A percentile compares a stretch with the other conserved stretches of the same genome.
Evolutionary conservation across 2,113 vertebrate genomes (phyloP).

Genomic region (Salminus brasiliensis): DNA sequence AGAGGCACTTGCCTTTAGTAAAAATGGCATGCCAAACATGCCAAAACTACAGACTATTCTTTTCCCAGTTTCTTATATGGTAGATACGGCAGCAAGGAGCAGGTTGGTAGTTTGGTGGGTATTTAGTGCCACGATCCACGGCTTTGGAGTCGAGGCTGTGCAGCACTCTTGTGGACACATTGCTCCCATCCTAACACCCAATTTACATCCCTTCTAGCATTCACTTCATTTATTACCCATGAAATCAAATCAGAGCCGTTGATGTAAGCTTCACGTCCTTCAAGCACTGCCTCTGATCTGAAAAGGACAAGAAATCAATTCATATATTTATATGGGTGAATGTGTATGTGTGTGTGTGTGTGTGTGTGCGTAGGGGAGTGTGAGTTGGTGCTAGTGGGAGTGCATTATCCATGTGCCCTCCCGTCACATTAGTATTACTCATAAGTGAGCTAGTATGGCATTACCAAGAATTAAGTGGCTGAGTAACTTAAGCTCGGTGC

Average conservation of each 20-base stretch:
- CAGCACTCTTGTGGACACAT: not conserved
- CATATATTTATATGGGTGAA: not conserved
- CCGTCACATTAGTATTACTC: conserved; percentile 27
- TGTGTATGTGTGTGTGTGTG: conserved; percentile 21
- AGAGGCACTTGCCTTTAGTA: no score
- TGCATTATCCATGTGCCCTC: not conserved
- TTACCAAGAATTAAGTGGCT: conserved; percentile 69
- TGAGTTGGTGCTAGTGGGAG: conserved; percentile 1
- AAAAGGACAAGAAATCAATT: not conserved
- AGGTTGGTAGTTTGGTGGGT: no score
- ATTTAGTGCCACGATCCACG: no score
- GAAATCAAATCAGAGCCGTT: not conserved
- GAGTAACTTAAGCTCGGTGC: conserved; percentile 65
- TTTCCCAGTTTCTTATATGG: no score
- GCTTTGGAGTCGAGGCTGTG: no score
- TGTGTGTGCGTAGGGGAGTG: not conserved
- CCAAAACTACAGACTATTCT: no score
- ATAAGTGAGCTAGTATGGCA: conserved; percentile 38
- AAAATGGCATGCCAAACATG: no score
- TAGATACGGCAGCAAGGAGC: no score
- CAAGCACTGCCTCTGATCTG: not conserved
- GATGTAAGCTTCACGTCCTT: not conserved
- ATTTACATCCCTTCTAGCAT: not conserved
- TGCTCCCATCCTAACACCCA: not conserved
- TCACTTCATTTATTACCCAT: not conserved